Percentiles rank a stretch among this genome's conserved stretches.
phyloP scores from a whole-genome alignment of 1,140 invertebrate species.

The Drosophila leontia region DNA sequence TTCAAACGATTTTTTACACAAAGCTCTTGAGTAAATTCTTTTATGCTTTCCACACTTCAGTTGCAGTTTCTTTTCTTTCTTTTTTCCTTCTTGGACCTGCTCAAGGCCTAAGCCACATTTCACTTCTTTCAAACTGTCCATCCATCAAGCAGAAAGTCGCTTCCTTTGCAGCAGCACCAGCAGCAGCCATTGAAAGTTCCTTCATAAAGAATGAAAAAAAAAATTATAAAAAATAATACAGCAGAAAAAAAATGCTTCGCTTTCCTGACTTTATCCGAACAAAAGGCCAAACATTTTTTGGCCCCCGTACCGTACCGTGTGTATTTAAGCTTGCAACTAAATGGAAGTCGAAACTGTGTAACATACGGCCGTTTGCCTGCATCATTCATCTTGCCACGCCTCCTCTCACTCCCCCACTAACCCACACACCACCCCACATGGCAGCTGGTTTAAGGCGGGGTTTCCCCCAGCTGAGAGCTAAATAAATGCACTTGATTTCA shows the following conservation, averaged over 20 bases:
- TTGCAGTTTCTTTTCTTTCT: background rate
- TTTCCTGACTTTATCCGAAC: slow-evolving; percentile 28
- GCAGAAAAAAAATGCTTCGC: background rate
- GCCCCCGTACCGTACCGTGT: slow-evolving; percentile 54
- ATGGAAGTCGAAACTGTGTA: slow-evolving; percentile 61
- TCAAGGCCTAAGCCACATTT: slow-evolving; percentile 61
- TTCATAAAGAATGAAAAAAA: slow-evolving; percentile 8
- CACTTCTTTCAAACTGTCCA: slow-evolving; percentile 55
- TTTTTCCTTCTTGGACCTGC: slow-evolving; percentile 8
- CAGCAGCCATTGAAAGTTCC: slow-evolving; percentile 46
- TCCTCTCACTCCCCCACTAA: background rate
- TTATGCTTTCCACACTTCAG: slow-evolving; percentile 27
- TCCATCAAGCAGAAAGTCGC: slow-evolving; percentile 60
- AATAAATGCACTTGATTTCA: slow-evolving; percentile 83
- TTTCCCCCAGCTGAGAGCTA: slow-evolving; percentile 26
- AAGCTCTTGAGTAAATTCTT: slow-evolving; percentile 16
- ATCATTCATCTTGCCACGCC: slow-evolving; percentile 77
- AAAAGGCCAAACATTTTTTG: slow-evolving; percentile 71
- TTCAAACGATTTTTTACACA: background rate
- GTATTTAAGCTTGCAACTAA: slow-evolving; percentile 76
- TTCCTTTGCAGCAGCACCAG: slow-evolving; percentile 3
- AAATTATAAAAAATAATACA: slow-evolving; percentile 29
- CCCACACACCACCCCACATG: slow-evolving; percentile 13
- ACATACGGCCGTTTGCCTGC: slow-evolving; percentile 56
- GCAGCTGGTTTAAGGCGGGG: slow-evolving; percentile 10